Percentiles rank a stretch among this genome's conserved stretches.
Evolutionary conservation across 1,140 invertebrate species (phyloP).

Genomic region (Drosophila paulistorum): DNA sequence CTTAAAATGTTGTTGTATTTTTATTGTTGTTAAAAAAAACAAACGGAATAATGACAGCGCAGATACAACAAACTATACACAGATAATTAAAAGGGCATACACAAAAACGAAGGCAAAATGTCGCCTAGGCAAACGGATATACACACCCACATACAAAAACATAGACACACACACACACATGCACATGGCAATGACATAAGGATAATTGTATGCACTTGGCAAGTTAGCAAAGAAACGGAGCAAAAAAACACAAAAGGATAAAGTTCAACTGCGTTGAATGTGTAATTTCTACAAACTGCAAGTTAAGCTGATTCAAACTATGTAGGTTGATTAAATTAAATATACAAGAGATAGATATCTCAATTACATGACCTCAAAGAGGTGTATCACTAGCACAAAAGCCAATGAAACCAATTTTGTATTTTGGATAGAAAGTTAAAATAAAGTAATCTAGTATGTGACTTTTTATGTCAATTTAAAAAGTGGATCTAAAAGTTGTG

Average conservation of each 20-base stretch:
- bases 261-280: background rate
- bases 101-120: slow-evolving; percentile 38
- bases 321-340: background rate
- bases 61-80: slow-evolving; percentile 39
- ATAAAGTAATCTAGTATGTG: too few species aligned
- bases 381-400: too few species aligned
- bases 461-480: too few species aligned
- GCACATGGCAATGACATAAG: background rate
- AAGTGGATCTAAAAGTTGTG: too few species aligned
- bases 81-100: slow-evolving; percentile 73
- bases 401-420: too few species aligned
- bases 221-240: background rate
- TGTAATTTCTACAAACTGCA: background rate
- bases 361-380: too few species aligned
- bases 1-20: slow-evolving; percentile 14
- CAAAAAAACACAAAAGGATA: background rate
- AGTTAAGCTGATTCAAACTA: background rate
- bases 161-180: background rate
- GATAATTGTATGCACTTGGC: slow-evolving; percentile 18
- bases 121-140: slow-evolving; percentile 4
- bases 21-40: slow-evolving; percentile 41
- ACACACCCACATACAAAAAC: background rate
- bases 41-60: slow-evolving; percentile 47
- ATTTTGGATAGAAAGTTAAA: too few species aligned
- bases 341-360: background rate